Base-by-base conservation (phyloP, 1,140 invertebrate species). In the Glossosoma conforme region DNA sequence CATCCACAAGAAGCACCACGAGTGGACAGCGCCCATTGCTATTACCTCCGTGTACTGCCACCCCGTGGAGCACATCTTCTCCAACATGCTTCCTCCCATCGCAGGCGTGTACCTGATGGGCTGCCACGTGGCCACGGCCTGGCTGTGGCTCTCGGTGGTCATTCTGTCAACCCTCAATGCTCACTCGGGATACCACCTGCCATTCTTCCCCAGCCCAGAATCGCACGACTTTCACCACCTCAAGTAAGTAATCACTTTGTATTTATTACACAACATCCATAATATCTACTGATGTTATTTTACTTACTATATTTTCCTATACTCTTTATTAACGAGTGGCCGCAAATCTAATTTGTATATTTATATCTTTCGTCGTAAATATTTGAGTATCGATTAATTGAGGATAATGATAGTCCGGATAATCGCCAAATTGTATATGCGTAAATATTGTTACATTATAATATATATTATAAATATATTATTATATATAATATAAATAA, bases 211-310 rank as follows among this genome's bases (percentile, higher is more conserved):
- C 5, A 91, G 88, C 18, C 89, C 90, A n/a, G 89, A 93, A 70
- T 85, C 87, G 1, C 91, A 94, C 63, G 91, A 93, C 70, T 93
- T 87, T 67, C 91, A 94, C 69, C 91, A 94, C 67, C 71, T 89
- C 28, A 91, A 90, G 89, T 91, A 70, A 77, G 77, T 70, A 32
- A 28, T 21, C 14, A 30, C 18, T 9, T 37, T n/a, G n/a, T n/a
- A n/a, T n/a, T n/a, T n/a, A n/a, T n/a, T n/a, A n/a, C n/a, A n/a
- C n/a, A n/a, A n/a, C n/a, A n/a, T n/a, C n/a, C n/a, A n/a, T n/a
- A n/a, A n/a, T n/a, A n/a, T n/a, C n/a, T n/a, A n/a, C n/a, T n/a
- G n/a, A n/a, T n/a, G n/a, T n/a, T n/a, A n/a, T n/a, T n/a, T n/a
- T n/a, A n/a, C n/a, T n/a, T n/a, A n/a, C n/a, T n/a, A n/a, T n/a